phyloP scores from a whole-genome alignment of 1,140 invertebrate species.

The Dinothrombium tinctorium region DNA sequence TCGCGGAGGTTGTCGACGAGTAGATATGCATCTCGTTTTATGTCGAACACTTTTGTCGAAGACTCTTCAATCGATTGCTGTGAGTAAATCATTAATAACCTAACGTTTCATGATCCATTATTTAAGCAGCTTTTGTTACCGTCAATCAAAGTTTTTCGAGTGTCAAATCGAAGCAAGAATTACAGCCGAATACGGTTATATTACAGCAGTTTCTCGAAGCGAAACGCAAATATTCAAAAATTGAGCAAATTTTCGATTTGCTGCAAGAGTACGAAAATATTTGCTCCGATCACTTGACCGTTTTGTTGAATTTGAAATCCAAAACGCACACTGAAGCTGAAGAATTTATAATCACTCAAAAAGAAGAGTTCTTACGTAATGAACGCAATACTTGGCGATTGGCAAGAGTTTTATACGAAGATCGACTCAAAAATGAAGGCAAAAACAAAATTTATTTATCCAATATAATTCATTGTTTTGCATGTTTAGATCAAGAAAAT shows the following conservation, averaged over 20 bases:
- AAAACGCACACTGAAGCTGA: neutral
- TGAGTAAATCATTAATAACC: too few relatives aligned
- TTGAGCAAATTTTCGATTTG: neutral
- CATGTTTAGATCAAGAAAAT: conserved; percentile 21
- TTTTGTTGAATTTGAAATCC: neutral
- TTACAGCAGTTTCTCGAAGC: neutral
- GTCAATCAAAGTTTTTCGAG: too few relatives aligned
- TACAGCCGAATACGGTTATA: too few relatives aligned
- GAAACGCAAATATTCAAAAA: neutral
- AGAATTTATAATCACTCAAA: neutral
- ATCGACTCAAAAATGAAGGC: conserved; percentile 28
- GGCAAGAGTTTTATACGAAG: conserved; percentile 47
- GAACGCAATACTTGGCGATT: conserved; percentile 70
- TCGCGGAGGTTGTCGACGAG: too few relatives aligned
- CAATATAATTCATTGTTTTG: neutral
- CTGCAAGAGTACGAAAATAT: conserved; percentile 5
- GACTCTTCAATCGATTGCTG: too few relatives aligned
- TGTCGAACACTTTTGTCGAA: too few relatives aligned
- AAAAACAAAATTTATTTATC: conserved; percentile 9
- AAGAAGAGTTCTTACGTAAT: conserved; percentile 19
- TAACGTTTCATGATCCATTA: too few relatives aligned
- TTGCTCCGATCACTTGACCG: conserved; percentile 1
- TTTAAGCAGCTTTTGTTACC: too few relatives aligned
- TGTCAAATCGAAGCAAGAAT: too few relatives aligned
- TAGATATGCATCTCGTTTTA: too few relatives aligned